phyloP scores from a whole-genome alignment of 1,140 invertebrate species.

The Nasonia longicornis region DNA sequence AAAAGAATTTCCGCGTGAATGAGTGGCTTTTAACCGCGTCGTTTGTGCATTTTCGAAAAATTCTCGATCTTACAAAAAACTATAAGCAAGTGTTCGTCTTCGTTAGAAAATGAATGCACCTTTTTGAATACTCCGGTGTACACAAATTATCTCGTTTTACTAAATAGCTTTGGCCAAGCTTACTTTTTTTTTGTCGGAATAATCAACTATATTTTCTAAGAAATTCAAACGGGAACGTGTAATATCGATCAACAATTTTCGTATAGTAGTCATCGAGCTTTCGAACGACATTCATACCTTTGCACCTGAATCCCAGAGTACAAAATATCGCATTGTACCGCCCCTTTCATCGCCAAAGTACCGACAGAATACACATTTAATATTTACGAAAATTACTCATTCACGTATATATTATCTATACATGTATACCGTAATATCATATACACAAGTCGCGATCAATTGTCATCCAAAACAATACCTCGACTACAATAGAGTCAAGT shows the following conservation, averaged over 20 bases:
- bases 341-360: not conserved
- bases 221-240: too few relatives aligned
- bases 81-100: not conserved
- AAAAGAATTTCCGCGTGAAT: not conserved
- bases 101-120: conserved; percentile 9
- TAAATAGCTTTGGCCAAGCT: not conserved
- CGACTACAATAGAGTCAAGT: conserved; percentile 20
- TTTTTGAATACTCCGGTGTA: not conserved
- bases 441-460: not conserved
- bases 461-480: conserved; percentile 3
- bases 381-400: not conserved
- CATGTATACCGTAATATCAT: not conserved
- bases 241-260: not conserved
- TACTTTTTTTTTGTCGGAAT: not conserved
- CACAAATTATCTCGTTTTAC: not conserved
- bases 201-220: too few relatives aligned
- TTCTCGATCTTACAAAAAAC: conserved; percentile 7
- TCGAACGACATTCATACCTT: not conserved
- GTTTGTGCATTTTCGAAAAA: not conserved
- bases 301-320: not conserved
- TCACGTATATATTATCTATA: not conserved
- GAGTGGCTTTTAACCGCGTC: not conserved
- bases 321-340: conserved; percentile 9
- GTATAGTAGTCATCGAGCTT: too few relatives aligned
- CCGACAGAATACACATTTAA: conserved; percentile 12